Base-by-base conservation (phyloP, 2,888 invertebrate genomes). In the Orthosia gothica region DNA sequence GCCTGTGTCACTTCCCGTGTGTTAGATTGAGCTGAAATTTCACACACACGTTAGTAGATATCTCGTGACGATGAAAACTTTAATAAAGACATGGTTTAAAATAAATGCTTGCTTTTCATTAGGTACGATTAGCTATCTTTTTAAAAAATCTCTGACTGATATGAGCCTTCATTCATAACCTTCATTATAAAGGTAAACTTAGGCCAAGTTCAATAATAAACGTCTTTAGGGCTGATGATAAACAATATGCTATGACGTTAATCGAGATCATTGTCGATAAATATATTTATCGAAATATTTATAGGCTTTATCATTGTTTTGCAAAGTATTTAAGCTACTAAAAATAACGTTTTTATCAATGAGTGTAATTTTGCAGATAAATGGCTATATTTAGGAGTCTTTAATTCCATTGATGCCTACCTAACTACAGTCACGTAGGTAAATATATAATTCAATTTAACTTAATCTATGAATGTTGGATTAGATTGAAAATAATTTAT, bases 261-360 rank as follows among this genome's bases (percentile, higher is more conserved):
- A 55, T 12, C 23, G 23, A 13, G 15, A 55, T 23, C 13, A 7
- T 13, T 23, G 23, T 11, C 13, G 64, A 65, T 75, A 45, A 73
- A 5, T 15, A 16, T 7, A 13, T 26, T 58, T 64, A 74, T 74
- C 66, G 18, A 20, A 13, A 45, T n/a, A 52, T 73, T 20, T 32
- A 54, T 40, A 62, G 23, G 13, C n/a, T 58, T 59, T 61, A 74
- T 75, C 59, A 40, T 59, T 64, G 63, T 66, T 65, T 59, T 65
- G 47, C 32, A 32, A 61, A 68, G 69, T 63, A 63, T 68, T 63
- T 32, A 57, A 1, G 13, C 13, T 2, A 52, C 32, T 68, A 63
- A 47, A 67, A 68, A 76, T 75, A 76, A 61, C 40, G 0, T 65
- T 65, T 67, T 67, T 57, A 75, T 67, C 62, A 57, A 58, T 26